Percentiles rank a stretch among this genome's conserved stretches.
Conservation (phyloP, 2,888 invertebrate genomes). For the Malachius bipustulatus region DNA sequence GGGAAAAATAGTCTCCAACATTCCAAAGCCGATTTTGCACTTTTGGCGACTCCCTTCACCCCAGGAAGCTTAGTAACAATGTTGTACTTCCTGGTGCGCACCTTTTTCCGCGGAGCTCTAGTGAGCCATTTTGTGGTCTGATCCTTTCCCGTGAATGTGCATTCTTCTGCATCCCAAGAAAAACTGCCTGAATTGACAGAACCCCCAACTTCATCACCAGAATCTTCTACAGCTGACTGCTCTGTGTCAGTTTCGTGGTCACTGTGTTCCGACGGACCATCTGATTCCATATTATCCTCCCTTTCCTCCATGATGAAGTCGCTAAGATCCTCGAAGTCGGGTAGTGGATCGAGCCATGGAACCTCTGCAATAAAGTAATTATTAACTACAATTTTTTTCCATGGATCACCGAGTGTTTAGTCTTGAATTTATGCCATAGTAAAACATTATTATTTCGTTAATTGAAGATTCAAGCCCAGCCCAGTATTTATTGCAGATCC, state of each 20-base stretch:
- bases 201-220: not conserved
- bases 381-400: too few species aligned
- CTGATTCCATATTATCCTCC: not conserved
- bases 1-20: slow-evolving; percentile 1
- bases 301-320: not conserved
- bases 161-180: not conserved
- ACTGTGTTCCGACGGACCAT: slow-evolving; percentile 1
- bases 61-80: slow-evolving; percentile 2
- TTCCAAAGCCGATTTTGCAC: not conserved
- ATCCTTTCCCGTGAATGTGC: too few species aligned
- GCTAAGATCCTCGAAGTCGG: too few species aligned
- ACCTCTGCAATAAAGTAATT: too few species aligned
- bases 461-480: too few species aligned
- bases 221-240: not conserved
- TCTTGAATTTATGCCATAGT: too few species aligned
- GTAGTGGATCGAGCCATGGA: too few species aligned
- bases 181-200: not conserved
- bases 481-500: too few species aligned
- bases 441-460: too few species aligned
- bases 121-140: slow-evolving; percentile 2
- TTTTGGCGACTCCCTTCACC: slow-evolving; percentile 1
- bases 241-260: slow-evolving; percentile 3
- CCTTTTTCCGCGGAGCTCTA: not conserved
- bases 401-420: too few species aligned
- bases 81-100: not conserved